Conservation (phyloP, 1,140 invertebrate species). For the Calycopis cecrops region DNA sequence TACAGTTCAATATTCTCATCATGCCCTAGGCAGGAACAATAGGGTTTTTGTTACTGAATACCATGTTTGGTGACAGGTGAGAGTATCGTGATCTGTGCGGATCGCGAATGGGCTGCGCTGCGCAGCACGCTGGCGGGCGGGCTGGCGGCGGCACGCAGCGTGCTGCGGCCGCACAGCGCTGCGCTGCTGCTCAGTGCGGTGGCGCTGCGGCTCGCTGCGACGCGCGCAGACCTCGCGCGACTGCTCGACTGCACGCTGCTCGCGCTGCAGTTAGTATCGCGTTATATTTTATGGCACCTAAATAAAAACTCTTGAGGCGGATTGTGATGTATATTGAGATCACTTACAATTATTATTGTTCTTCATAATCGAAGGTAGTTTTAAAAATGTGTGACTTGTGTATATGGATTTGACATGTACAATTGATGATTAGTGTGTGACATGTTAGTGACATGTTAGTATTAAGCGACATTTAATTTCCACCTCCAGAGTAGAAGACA, state of each 20-base stretch:
- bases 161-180: conserved; percentile 10
- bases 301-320: too few relatives aligned
- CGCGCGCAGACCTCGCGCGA: conserved; percentile 3
- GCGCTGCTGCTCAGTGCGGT: conserved; percentile 39
- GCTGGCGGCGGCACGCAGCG: conserved; percentile 29
- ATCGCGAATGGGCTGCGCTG: conserved; percentile 32
- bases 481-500: conserved; percentile 62
- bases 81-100: conserved; percentile 40
- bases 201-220: conserved; percentile 28
- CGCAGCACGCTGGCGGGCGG: conserved; percentile 29
- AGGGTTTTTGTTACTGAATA: background rate
- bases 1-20: too few relatives aligned
- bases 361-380: too few relatives aligned
- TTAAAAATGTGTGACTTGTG: too few relatives aligned
- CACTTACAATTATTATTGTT: too few relatives aligned
- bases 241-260: conserved; percentile 35
- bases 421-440: too few relatives aligned
- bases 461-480: too few relatives aligned
- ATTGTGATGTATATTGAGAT: too few relatives aligned
- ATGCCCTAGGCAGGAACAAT: too few relatives aligned
- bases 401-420: too few relatives aligned
- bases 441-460: too few relatives aligned
- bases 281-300: too few relatives aligned
- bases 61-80: conserved; percentile 26
- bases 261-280: conserved; percentile 13